phyloP scores from a whole-genome alignment of 1,140 invertebrate genomes.

The Nixonia krombeini region DNA sequence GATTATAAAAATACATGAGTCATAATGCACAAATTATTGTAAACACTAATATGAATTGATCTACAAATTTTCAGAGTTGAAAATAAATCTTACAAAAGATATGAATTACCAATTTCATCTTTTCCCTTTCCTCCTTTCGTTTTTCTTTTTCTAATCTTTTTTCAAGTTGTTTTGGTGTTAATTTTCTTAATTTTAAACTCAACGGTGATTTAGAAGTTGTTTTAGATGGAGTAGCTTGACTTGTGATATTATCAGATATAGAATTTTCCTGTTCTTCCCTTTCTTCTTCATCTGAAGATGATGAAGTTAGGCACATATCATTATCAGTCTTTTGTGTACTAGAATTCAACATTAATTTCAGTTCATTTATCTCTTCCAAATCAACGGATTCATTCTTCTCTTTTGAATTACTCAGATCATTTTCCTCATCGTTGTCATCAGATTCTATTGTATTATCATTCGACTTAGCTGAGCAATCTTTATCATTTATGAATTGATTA shows the following conservation, averaged over 20 bases:
- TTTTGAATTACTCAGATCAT: too few species aligned
- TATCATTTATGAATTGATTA: background rate
- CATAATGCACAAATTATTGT: conserved; percentile 6
- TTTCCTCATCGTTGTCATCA: conserved; percentile 58
- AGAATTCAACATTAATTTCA: conserved; percentile 10
- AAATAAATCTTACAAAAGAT: too few species aligned
- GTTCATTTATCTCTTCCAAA: background rate
- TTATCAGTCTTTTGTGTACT: conserved; percentile 20
- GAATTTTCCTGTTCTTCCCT: conserved; percentile 37
- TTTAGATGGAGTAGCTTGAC: conserved; percentile 21
- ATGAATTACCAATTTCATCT: conserved; percentile 66
- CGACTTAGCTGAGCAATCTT: conserved; percentile 73
- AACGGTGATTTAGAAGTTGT: conserved; percentile 19
- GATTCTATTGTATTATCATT: too few species aligned
- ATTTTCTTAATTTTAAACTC: conserved; percentile 37
- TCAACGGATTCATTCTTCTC: conserved; percentile 40
- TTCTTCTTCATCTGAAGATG: conserved; percentile 35
- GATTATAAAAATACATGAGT: too few species aligned
- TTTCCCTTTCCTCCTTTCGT: conserved; percentile 74
- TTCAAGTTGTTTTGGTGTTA: conserved; percentile 63
- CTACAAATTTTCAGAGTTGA: too few species aligned
- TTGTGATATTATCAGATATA: conserved; percentile 33
- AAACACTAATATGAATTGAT: conserved; percentile 9
- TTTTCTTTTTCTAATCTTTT: conserved; percentile 69
- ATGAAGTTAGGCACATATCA: conserved; percentile 4